Percentiles rank a stretch among this genome's conserved stretches.
These are phyloP conservation scores for Megalurothrips usitatus DNA, from an alignment of 2,888 invertebrate genomes.

Conservation along the genomic window DNA sequence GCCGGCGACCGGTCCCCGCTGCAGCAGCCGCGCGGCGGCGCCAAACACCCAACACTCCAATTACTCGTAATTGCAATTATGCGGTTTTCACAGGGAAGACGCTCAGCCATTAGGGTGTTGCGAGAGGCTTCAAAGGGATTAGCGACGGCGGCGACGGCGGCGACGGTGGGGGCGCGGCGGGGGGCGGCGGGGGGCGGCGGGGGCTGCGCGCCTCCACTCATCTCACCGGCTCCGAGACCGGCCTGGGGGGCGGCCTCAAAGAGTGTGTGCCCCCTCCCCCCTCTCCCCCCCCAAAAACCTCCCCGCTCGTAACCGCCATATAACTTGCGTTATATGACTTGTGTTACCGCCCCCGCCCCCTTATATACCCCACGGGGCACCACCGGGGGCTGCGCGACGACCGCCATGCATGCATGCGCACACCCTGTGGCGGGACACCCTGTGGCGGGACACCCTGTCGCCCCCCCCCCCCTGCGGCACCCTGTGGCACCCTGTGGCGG, in stretches of 20 bases:
- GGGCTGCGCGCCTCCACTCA: background rate
- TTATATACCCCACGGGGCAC: too few species aligned
- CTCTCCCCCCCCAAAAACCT: background rate
- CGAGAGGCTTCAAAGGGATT: constrained; percentile 14
- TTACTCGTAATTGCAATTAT: constrained; percentile 20
- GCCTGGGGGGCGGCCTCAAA: background rate
- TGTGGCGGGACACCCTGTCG: too few species aligned
- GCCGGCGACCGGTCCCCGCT: too few species aligned
- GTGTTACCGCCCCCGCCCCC: too few species aligned
- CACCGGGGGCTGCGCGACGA: too few species aligned
- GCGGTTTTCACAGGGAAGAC: constrained; percentile 18
- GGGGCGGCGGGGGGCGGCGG: background rate
- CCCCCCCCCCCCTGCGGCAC: too few species aligned
- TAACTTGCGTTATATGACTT: background rate
- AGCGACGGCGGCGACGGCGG: background rate
- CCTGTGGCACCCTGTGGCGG: too few species aligned
- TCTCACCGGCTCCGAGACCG: background rate
- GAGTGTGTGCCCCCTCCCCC: background rate
- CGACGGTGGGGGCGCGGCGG: background rate
- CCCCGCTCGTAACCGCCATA: background rate
- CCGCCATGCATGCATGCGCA: too few species aligned
- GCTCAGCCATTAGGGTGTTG: constrained; percentile 8
- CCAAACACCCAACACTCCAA: constrained; percentile 17
- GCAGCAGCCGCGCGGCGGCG: background rate
- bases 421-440: too few species aligned